Evolutionary conservation across 1,140 invertebrate species (phyloP).

Genomic region (Acromyrmex heyeri): DNA sequence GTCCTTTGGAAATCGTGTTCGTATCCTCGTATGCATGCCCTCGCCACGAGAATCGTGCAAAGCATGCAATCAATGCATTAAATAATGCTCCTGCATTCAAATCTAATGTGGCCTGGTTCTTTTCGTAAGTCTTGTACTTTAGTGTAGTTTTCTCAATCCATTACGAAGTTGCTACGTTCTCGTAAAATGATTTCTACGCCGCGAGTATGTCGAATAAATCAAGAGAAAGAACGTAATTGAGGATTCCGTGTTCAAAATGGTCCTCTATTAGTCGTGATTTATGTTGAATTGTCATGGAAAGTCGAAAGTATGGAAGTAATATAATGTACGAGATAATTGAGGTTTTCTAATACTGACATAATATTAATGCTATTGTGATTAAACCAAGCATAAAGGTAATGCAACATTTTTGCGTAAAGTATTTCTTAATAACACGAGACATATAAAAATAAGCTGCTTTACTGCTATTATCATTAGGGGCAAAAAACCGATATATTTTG

Average conservation of each 20-base stretch:
- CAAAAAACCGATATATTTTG: background rate
- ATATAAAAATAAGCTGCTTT: background rate
- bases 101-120: slow-evolving; percentile 11
- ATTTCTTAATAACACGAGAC: background rate
- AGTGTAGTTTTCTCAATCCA: slow-evolving; percentile 35
- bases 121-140: slow-evolving; percentile 1
- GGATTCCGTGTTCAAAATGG: background rate
- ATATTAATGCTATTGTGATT: background rate
- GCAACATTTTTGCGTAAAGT: background rate
- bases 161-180: slow-evolving; percentile 5
- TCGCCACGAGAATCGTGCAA: slow-evolving; percentile 29
- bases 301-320: background rate
- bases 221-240: slow-evolving; percentile 25
- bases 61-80: slow-evolving; percentile 64
- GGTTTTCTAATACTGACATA: background rate
- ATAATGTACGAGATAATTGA: background rate
- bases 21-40: slow-evolving; percentile 3
- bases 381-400: background rate
- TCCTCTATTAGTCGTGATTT: slow-evolving; percentile 9
- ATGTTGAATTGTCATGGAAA: slow-evolving; percentile 15
- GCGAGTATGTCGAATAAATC: slow-evolving; percentile 37
- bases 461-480: background rate
- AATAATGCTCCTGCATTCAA: slow-evolving; percentile 59
- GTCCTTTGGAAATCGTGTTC: slow-evolving; percentile 55
- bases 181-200: background rate